Conservation (phyloP, 2,888 invertebrate species). For the Hemicrepidius hirtus region DNA sequence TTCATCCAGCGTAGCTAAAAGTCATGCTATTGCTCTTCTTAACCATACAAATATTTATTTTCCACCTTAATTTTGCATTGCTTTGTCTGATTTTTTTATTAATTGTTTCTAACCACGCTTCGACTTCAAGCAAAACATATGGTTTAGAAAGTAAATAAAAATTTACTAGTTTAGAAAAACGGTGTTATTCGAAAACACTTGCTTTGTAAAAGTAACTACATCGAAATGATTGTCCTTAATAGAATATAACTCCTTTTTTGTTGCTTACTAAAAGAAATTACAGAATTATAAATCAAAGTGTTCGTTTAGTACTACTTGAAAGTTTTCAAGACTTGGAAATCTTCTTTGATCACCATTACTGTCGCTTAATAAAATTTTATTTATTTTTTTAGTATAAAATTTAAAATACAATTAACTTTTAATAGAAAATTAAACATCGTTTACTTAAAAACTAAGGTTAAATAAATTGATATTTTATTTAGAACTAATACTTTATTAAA, state of each 20-base stretch:
- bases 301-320: too few species aligned
- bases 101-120: slow-evolving; percentile 18
- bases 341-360: too few species aligned
- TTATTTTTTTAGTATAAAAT: too few species aligned
- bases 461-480: not conserved
- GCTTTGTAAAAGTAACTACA: not conserved
- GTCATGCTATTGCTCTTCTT: slow-evolving; percentile 22
- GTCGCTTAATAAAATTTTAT: too few species aligned
- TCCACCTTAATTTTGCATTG: not conserved
- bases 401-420: too few species aligned
- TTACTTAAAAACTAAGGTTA: too few species aligned
- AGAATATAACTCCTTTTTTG: too few species aligned
- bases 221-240: too few species aligned
- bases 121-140: slow-evolving; percentile 4
- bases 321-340: too few species aligned
- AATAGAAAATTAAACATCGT: too few species aligned
- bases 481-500: not conserved
- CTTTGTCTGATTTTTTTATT: slow-evolving; percentile 25
- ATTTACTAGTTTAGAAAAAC: not conserved
- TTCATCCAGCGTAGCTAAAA: slow-evolving; percentile 23
- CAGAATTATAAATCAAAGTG: too few species aligned
- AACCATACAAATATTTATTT: slow-evolving; percentile 33
- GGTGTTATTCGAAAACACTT: not conserved
- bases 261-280: too few species aligned
- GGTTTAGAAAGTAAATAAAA: slow-evolving; percentile 26